Conservation (phyloP, 2,888 invertebrate genomes). For the Xylota segnis region DNA sequence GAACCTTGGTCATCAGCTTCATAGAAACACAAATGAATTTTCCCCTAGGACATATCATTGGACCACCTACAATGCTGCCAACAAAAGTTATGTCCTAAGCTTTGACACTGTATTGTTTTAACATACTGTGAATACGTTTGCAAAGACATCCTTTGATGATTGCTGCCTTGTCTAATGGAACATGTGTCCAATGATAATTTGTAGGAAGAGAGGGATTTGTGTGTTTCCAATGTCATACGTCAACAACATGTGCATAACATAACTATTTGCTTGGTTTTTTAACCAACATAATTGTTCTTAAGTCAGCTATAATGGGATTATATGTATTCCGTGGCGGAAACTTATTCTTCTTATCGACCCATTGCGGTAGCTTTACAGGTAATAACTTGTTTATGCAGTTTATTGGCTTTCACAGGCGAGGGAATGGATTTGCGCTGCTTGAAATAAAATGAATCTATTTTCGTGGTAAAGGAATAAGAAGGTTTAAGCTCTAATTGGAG, state of each 20-base stretch:
- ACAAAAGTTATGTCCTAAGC: neutral
- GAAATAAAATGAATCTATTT: neutral
- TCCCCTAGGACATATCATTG: neutral
- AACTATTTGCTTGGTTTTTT: constrained; percentile 7
- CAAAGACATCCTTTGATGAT: neutral
- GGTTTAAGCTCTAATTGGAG: too few species aligned
- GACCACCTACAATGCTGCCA: neutral
- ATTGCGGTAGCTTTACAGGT: constrained; percentile 19
- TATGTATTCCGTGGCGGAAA: constrained; percentile 25
- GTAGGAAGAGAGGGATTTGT: neutral
- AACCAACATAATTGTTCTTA: constrained; percentile 1
- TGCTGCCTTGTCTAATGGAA: neutral
- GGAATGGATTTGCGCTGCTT: neutral
- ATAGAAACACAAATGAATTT: neutral
- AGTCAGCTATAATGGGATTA: constrained; percentile 50
- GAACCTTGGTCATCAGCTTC: neutral
- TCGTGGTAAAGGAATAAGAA: too few species aligned
- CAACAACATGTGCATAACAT: constrained; percentile 5
- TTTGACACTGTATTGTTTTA: neutral
- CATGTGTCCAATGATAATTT: neutral
- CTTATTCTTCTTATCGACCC: constrained; percentile 17
- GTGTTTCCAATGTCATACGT: constrained; percentile 8
- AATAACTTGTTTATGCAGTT: constrained; percentile 40
- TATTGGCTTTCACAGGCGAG: constrained; percentile 7
- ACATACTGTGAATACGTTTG: neutral